Conservation (phyloP, 2,797 vertebrate species). For the Peromyscus nudipes region DNA sequence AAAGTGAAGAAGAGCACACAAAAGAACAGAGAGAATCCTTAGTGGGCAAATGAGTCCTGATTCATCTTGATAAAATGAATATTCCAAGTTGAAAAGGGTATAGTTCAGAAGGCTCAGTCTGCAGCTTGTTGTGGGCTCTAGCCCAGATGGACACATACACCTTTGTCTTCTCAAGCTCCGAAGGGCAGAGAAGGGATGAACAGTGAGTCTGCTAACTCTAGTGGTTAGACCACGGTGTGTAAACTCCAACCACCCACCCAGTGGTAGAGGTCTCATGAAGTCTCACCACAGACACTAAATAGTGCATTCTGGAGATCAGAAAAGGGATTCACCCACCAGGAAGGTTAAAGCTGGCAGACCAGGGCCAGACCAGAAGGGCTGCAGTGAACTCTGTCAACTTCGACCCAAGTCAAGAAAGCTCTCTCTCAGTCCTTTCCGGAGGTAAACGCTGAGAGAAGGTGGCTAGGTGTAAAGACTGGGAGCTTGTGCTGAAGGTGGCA, state of each 20-base stretch:
- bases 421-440: not conserved
- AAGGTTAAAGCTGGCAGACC: not conserved
- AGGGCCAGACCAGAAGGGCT: not conserved
- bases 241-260: not conserved
- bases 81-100: not conserved
- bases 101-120: not conserved
- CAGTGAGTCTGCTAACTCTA: no score
- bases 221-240: not conserved
- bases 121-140: not conserved
- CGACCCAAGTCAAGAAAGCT: not conserved
- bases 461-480: accelerated
- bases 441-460: not conserved
- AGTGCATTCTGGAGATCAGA: not conserved
- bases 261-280: not conserved
- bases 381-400: not conserved
- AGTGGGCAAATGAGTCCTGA: not conserved
- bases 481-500: accelerated
- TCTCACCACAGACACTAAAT: not conserved
- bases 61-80: not conserved
- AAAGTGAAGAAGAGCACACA: not conserved
- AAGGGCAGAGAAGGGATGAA: not conserved
- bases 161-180: not conserved
- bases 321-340: not conserved
- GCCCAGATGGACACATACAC: no score
- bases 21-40: not conserved